Evolutionary conservation across 2,113 vertebrate species (phyloP), one percentile per base, ranked within the genome.

Genomic region (Scomber japonicus): DNA sequence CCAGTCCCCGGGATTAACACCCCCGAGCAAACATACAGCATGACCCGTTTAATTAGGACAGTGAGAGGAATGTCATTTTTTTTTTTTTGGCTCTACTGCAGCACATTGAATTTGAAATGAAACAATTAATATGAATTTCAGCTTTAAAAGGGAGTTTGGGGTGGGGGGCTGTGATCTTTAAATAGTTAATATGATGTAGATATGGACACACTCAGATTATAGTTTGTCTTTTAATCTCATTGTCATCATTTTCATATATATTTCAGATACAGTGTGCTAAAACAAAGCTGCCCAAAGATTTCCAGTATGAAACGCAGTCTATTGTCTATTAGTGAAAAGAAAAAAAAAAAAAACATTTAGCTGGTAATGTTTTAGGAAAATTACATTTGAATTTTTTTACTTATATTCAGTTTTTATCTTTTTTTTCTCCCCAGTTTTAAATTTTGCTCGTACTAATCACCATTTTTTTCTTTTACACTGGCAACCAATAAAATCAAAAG

Each of bases 31-130:
- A 83, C 61, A 67, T 2, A 21, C n/a, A 11, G 5, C 3, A 2
- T 14, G 31, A 16, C 10, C 3, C 2, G 16, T 68, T 65, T 45
- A 31, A 40, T 57, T 71, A 57, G 48, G 45, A 73, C 9, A 3
- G 53, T 3, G 11, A 67, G 13, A 49, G 30, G 31, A 27, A 45
- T 27, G 40, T 17, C 4, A 78, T 56, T 62, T 21, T 56, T 62
- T 56, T 62, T 53, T 48, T 74, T 73, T 73, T 40, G 46, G 21
- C 76, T 75, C 21, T 13, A 56, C 19, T 24, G 13, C 55, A 65
- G 19, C 30, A 40, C 4, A 45, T 46, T 51, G 16, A 4, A 9
- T 65, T 46, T 53, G 1, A 27, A 63, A 53, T 27, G 24, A 27
- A 27, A 27, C 24, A 27, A 27, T 27, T 27, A 27, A 27, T 44